phyloP scores from a whole-genome alignment of 64 coral and sea anemone genomes.

The Trachythela sp. region DNA sequence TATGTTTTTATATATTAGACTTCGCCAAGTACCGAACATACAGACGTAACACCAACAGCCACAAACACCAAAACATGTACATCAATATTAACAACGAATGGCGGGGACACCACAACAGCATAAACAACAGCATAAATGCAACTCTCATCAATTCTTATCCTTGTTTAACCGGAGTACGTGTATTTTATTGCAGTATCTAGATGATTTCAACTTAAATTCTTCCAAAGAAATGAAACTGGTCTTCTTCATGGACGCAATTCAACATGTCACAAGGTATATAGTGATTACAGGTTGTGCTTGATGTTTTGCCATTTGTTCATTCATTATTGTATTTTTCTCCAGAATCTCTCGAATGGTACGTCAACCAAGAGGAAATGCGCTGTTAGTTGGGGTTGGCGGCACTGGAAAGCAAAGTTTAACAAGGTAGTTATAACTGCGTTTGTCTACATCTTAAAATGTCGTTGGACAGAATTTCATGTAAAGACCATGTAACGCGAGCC shows the following conservation, averaged over 20 bases:
- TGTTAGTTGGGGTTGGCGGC: conserved; percentile 94
- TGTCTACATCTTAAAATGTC: too few relatives aligned
- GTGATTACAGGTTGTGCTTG: background rate
- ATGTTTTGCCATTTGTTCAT: background rate
- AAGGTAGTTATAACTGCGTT: conserved; percentile 39
- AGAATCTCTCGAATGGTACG: conserved; percentile 99
- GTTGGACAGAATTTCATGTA: too few relatives aligned
- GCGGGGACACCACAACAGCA: too few relatives aligned
- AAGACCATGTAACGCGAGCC: too few relatives aligned
- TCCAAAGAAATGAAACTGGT: conserved; percentile 99
- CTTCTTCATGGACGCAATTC: conserved; percentile 98
- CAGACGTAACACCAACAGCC: background rate
- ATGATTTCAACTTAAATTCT: conserved; percentile 97
- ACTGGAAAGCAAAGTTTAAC: conserved; percentile 96
- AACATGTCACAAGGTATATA: conserved; percentile 80
- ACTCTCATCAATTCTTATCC: too few relatives aligned
- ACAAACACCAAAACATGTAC: background rate
- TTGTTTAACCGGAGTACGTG: too few relatives aligned
- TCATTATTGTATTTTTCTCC: background rate
- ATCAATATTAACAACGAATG: too few relatives aligned
- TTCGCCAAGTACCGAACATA: too few relatives aligned
- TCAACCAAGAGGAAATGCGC: conserved; percentile 86
- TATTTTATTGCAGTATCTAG: conserved; percentile 60
- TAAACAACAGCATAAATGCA: too few relatives aligned
- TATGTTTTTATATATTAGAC: too few relatives aligned